These are phyloP conservation scores for Puma concolor DNA, from an alignment of 2,113 vertebrate genomes.

Conservation along the genomic window DNA sequence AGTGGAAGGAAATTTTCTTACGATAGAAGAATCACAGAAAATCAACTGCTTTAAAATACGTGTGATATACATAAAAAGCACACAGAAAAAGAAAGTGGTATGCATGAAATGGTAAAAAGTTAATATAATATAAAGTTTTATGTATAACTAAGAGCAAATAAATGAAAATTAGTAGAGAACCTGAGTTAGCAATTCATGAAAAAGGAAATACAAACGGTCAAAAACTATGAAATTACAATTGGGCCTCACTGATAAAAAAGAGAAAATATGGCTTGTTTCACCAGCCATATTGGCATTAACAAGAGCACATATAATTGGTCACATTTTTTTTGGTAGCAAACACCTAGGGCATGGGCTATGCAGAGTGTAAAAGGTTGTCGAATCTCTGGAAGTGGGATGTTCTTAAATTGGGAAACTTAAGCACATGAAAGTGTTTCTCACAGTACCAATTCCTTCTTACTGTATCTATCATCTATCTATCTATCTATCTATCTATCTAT, in stretches of 20 bases:
- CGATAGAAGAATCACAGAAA: neutral
- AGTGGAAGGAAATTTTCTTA: neutral
- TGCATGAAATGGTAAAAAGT: neutral
- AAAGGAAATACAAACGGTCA: neutral
- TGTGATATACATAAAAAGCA: neutral
- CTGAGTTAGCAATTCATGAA: neutral
- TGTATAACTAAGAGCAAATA: neutral
- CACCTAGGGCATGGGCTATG: neutral
- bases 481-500: neutral
- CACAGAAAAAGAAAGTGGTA: neutral
- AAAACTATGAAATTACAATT: neutral
- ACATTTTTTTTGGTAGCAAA: neutral
- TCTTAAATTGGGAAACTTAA: neutral
- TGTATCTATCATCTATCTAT: neutral
- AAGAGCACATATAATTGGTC: neutral
- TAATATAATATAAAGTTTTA: neutral
- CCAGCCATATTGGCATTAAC: neutral
- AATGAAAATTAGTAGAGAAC: neutral
- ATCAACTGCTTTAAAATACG: neutral
- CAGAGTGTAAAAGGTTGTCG: neutral
- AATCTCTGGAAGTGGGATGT: neutral
- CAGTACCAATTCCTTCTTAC: neutral
- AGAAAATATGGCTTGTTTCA: neutral
- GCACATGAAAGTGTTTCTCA: neutral
- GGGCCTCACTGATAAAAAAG: neutral